Evolutionary conservation across 2,797 vertebrate species (phyloP).

Genomic region (Acropternis orthonyx): DNA sequence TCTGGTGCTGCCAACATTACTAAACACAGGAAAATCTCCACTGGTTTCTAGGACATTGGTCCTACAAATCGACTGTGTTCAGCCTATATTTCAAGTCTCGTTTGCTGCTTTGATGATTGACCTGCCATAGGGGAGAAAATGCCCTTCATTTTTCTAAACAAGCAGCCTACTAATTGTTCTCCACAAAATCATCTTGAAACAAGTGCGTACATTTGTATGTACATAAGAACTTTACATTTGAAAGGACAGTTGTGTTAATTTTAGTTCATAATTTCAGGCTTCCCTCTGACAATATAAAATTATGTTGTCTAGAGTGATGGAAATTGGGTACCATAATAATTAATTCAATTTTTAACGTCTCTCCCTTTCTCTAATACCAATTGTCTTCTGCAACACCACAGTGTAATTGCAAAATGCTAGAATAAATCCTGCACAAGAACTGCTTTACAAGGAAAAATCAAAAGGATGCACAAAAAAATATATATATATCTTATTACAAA

Average conservation of each 20-base stretch:
- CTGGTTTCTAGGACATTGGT: background rate
- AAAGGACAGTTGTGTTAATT: conserved; percentile 4
- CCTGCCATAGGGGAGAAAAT: background rate
- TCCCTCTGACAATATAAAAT: conserved; percentile 27
- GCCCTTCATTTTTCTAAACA: background rate
- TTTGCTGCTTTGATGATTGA: background rate
- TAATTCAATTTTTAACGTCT: conserved; percentile 28
- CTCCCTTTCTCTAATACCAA: conserved; percentile 1
- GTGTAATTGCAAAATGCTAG: background rate
- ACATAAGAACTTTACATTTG: background rate
- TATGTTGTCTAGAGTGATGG: conserved; percentile 6
- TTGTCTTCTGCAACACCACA: background rate
- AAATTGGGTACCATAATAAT: background rate
- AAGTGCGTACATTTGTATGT: background rate
- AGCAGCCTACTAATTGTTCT: background rate
- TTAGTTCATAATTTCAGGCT: background rate
- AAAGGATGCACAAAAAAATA: background rate
- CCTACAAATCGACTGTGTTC: background rate
- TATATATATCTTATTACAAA: background rate
- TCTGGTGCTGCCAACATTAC: background rate
- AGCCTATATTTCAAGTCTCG: background rate
- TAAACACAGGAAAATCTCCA: background rate
- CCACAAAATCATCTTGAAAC: background rate
- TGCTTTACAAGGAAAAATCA: background rate
- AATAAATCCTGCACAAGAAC: background rate